phyloP scores from a whole-genome alignment of 2,113 vertebrate species.

The Nesoenas mayeri region DNA sequence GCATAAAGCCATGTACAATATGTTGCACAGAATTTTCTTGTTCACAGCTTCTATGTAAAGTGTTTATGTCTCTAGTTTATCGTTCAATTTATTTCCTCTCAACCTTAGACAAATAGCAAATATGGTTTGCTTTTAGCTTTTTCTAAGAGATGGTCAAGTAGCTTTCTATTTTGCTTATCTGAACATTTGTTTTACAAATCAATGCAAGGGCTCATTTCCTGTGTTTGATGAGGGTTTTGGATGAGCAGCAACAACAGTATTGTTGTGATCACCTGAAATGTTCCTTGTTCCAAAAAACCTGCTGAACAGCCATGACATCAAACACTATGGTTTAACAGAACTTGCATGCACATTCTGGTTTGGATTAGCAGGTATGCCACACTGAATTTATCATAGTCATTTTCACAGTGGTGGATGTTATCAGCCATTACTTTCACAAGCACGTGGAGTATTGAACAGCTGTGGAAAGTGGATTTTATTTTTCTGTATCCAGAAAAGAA shows the following conservation, averaged over 20 bases:
- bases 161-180: not conserved
- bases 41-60: not conserved
- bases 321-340: not conserved
- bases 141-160: not conserved
- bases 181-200: not conserved
- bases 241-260: not conserved
- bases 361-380: not conserved
- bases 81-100: not conserved
- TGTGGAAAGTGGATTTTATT: not conserved
- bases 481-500: not conserved
- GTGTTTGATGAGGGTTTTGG: not conserved
- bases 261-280: not conserved
- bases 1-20: not conserved
- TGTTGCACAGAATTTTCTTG: not conserved
- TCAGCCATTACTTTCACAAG: not conserved
- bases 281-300: not conserved
- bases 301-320: not conserved
- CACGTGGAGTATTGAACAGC: not conserved
- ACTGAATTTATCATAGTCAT: not conserved
- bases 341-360: not conserved
- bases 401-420: not conserved
- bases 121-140: not conserved
- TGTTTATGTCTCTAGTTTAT: not conserved
- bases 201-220: not conserved
- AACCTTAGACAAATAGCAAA: not conserved